Percentiles rank a stretch among this genome's conserved stretches.
Conservation (phyloP, 2,888 invertebrate genomes). For the Archaeoteleia sp. region DNA sequence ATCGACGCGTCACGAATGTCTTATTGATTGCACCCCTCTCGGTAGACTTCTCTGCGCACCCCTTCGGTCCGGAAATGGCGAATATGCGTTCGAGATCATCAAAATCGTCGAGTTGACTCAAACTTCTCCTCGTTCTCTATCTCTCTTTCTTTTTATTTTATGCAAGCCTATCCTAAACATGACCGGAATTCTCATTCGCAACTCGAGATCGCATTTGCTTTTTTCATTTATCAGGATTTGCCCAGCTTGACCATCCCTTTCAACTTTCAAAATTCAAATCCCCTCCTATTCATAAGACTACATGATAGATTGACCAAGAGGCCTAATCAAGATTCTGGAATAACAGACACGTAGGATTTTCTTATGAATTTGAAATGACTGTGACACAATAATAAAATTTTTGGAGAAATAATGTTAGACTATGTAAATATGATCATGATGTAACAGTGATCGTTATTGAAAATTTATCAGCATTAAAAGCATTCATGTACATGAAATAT, state of each 20-base stretch:
- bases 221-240: conserved; percentile 73
- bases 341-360: no score
- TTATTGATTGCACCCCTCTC: conserved; percentile 71
- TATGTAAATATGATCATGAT: no score
- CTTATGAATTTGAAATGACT: no score
- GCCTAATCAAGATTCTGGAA: no score
- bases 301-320: no score
- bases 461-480: no score
- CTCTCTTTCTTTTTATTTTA: conserved; percentile 20
- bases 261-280: conserved; percentile 11
- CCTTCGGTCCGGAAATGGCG: conserved; percentile 64
- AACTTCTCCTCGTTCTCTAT: conserved; percentile 18
- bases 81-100: conserved; percentile 64
- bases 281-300: background rate
- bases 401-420: no score
- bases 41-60: conserved; percentile 51
- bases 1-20: conserved; percentile 74
- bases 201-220: conserved; percentile 57
- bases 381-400: no score
- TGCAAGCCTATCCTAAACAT: background rate
- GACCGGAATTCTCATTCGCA: conserved; percentile 26
- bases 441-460: no score
- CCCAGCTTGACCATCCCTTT: conserved; percentile 63
- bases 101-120: conserved; percentile 10
- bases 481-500: no score